These are phyloP conservation scores for Gymnorhina tibicen DNA, from an alignment of 2,113 vertebrate species.

Conservation along the genomic window DNA sequence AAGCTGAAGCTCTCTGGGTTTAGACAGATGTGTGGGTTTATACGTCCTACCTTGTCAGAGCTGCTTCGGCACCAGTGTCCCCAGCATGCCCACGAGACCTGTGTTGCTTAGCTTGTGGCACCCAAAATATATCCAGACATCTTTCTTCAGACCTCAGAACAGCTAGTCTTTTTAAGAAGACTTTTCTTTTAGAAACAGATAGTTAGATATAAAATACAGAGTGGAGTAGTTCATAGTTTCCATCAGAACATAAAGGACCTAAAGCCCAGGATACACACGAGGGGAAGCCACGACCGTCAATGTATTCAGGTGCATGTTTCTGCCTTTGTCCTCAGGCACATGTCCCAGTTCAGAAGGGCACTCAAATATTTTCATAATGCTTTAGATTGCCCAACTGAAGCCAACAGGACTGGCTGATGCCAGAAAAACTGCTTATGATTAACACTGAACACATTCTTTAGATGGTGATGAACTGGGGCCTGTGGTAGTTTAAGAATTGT, in stretches of 20 bases:
- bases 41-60: neutral
- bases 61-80: neutral
- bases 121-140: neutral
- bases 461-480: neutral
- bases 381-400: neutral
- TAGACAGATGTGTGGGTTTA: neutral
- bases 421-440: neutral
- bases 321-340: conserved; percentile 3
- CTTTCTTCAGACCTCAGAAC: neutral
- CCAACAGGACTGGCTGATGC: neutral
- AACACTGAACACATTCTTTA: neutral
- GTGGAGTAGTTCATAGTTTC: neutral
- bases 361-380: neutral
- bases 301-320: conserved; percentile 2
- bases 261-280: neutral
- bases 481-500: neutral
- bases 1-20: neutral
- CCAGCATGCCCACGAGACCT: neutral
- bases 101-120: neutral
- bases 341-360: neutral
- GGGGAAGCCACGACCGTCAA: neutral
- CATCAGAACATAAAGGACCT: neutral
- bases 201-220: neutral
- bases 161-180: neutral
- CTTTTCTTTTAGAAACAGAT: neutral